A percentile compares a stretch with the other conserved stretches of the same genome.
These are phyloP conservation scores for Myathropa florea DNA, from an alignment of 2,888 invertebrate genomes.

Conservation along the genomic window DNA sequence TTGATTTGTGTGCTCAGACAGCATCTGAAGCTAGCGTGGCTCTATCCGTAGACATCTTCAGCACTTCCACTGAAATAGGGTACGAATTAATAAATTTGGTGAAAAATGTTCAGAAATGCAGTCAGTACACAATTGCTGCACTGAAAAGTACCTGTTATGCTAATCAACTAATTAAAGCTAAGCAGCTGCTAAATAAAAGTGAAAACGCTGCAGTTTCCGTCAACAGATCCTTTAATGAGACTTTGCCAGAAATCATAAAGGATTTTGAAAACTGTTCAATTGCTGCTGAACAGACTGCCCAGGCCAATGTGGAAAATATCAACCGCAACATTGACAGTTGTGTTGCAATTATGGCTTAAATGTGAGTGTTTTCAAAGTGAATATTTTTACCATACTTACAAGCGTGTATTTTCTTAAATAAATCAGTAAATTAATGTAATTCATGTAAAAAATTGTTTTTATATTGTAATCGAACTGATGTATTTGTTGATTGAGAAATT, in stretches of 20 bases:
- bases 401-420: background rate
- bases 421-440: background rate
- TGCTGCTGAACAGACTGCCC: background rate
- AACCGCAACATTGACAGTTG: background rate
- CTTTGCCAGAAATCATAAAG: background rate
- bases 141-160: background rate
- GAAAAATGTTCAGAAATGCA: background rate
- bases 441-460: too few species aligned
- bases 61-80: background rate
- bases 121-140: background rate
- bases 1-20: background rate
- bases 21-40: background rate
- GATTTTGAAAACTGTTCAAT: background rate
- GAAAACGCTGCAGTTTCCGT: background rate
- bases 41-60: background rate
- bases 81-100: background rate
- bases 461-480: too few species aligned
- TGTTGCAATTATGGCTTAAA: background rate
- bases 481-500: too few species aligned
- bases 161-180: background rate
- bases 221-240: background rate
- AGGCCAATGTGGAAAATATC: background rate
- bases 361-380: background rate
- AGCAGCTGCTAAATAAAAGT: background rate
- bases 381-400: background rate